Evolutionary conservation across 2,888 invertebrate genomes (phyloP).

Genomic region (Onchidella celtica): DNA sequence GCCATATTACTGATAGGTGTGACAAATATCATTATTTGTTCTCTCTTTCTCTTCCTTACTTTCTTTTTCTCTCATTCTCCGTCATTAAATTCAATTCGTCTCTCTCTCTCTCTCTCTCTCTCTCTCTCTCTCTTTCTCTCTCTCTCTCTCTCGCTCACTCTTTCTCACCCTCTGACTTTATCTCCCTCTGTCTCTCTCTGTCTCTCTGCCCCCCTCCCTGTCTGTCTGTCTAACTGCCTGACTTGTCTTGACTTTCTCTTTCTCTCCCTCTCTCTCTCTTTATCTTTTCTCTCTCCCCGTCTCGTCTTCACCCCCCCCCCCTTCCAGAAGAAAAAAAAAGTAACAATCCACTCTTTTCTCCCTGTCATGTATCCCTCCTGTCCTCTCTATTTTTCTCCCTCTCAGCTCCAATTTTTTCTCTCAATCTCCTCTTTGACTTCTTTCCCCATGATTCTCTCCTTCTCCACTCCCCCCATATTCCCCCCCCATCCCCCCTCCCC

Average conservation of each 20-base stretch:
- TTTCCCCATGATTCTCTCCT: not conserved
- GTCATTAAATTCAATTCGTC: not conserved
- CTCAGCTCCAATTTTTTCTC: not conserved
- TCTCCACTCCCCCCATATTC: too few species aligned
- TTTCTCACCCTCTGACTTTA: not conserved
- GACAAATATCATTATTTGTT: too few species aligned
- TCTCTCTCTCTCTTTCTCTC: conserved; percentile 8
- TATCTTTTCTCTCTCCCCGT: not conserved
- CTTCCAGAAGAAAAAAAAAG: too few species aligned
- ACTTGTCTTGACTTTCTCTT: not conserved
- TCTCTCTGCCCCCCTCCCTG: not conserved
- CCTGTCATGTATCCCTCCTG: not conserved
- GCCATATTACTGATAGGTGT: too few species aligned
- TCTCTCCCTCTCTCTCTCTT: not conserved
- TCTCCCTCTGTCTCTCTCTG: not conserved
- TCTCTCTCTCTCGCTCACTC: not conserved
- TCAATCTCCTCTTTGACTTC: not conserved
- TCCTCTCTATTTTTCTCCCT: not conserved
- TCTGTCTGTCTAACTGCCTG: not conserved
- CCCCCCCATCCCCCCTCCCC: too few species aligned
- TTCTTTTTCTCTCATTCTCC: conserved; percentile 9
- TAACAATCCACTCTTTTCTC: too few species aligned
- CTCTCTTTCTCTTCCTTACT: conserved; percentile 31
- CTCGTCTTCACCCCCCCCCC: too few species aligned
- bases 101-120: conserved; percentile 11